A percentile compares a stretch with the other conserved stretches of the same genome.
phyloP scores from a whole-genome alignment of 2,113 vertebrate species.

The Xiphias gladius region DNA sequence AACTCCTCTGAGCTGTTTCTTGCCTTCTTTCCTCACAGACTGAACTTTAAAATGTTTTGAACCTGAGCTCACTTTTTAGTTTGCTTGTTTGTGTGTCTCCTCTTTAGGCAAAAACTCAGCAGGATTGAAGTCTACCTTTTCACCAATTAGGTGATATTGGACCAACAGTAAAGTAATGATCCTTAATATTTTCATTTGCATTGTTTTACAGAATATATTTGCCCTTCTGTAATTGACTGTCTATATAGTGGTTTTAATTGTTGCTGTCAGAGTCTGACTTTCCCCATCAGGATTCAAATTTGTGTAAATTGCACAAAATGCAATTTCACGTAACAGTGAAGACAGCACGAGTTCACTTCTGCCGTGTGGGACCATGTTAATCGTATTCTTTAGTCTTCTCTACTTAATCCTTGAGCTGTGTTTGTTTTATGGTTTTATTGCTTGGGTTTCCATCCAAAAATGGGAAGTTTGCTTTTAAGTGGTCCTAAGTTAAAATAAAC shows the following conservation, averaged over 20 bases:
- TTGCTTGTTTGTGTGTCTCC: not conserved
- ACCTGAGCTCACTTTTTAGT: not conserved
- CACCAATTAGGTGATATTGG: not conserved
- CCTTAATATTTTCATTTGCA: not conserved
- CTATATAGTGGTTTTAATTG: not conserved
- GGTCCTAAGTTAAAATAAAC: too few species aligned
- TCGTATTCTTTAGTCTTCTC: too few species aligned
- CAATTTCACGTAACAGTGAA: too few species aligned
- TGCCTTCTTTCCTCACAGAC: not conserved
- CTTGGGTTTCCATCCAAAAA: too few species aligned
- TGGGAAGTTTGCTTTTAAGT: too few species aligned
- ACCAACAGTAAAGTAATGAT: too few species aligned
- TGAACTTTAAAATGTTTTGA: conserved; percentile 23
- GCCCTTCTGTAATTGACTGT: not conserved
- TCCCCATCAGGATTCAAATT: too few species aligned
- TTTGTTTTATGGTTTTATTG: too few species aligned
- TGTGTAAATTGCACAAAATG: too few species aligned
- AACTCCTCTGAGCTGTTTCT: conserved; percentile 27
- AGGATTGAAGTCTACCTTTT: not conserved
- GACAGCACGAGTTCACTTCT: not conserved
- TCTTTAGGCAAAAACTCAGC: not conserved
- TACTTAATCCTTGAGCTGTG: too few species aligned
- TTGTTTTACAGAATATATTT: too few species aligned
- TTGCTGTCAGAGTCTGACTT: not conserved
- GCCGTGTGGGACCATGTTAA: not conserved